Evolutionary conservation across 53 echinoderm and acorn worm genomes (phyloP), one percentile per base, ranked within the genome.

Genomic region (Echinometra lucunter): DNA sequence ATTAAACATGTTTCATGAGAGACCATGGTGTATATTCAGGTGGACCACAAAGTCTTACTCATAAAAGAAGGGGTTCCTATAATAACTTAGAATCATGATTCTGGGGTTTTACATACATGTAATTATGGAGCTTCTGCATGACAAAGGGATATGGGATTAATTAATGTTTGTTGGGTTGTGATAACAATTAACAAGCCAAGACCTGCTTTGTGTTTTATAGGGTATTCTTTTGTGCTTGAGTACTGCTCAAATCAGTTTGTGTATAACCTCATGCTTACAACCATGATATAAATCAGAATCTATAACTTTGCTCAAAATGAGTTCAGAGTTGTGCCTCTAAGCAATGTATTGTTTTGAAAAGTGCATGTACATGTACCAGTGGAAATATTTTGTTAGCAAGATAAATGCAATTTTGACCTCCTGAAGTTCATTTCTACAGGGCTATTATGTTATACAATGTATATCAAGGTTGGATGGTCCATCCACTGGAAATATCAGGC

Each of bases 1-100:
- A 69, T 91, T 91, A 70, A 70, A 91, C 25, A 90, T 90, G 90
- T 90, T 90, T 15, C 90, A 38, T 75, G 40, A 4, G 75, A 35
- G 35, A 34, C 5, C 17, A 37, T 2, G 16, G 5, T 75, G 18
- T 40, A 19, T 16, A 40, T 75, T 75, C 75, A 75, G 75, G 75
- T 75, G 75, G 75, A 75, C 19, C 75, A 75, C 80, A 40, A 53
- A 75, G 75, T 75, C 37, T 75, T 75, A 37, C 17, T 75, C 40
- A 75, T 75, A 53, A 88, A 47, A 88, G 47, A 25, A 88, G 47
- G 55, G 28, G 56, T 88, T 9, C 56, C 56, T 5, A 42, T 88
- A 88, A 28, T 49, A 28, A 55, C 25, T 47, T 47, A 17, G 47
- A 38, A 87, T 87, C 47, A 1, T 13, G 49, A 88, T 88, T n/a